These are phyloP conservation scores for Selene dorsalis DNA, from an alignment of 2,797 vertebrate genomes.

Conservation along the genomic window DNA sequence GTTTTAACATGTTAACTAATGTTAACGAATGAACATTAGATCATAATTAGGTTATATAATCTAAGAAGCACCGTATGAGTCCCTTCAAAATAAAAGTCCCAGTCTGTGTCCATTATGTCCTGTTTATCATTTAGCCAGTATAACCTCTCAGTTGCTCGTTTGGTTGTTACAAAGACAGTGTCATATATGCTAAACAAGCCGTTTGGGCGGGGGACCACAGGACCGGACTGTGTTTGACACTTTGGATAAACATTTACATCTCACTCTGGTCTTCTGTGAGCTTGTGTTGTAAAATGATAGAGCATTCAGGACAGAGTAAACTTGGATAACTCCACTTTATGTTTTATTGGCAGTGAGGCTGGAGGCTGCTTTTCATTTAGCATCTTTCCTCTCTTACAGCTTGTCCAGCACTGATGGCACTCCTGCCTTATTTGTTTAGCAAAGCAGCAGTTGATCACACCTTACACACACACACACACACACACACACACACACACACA, in stretches of 20 bases:
- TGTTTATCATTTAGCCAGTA: not conserved
- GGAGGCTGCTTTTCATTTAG: slow-evolving; percentile 21
- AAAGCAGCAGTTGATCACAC: not conserved
- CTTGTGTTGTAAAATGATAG: not conserved
- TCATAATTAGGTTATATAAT: not conserved
- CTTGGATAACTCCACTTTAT: slow-evolving; percentile 21
- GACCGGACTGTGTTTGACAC: slow-evolving; percentile 1
- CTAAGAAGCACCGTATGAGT: not conserved
- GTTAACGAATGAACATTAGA: not conserved
- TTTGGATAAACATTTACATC: slow-evolving; percentile 36
- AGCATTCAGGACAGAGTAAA: slow-evolving; percentile 2
- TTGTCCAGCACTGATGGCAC: not conserved
- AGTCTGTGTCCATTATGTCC: not conserved
- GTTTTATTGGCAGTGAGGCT: slow-evolving; percentile 13
- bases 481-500: not conserved
- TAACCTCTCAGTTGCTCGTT: not conserved
- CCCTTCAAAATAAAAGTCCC: not conserved
- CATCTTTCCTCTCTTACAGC: slow-evolving; percentile 5
- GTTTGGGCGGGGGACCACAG: not conserved
- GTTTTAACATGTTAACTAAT: not conserved
- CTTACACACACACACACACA: not conserved
- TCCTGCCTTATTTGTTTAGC: not conserved
- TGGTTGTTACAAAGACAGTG: not conserved
- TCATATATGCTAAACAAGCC: not conserved
- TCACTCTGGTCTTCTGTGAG: not conserved